Evolutionary conservation across 35 echinoderm and acorn worm genomes (phyloP).

Genomic region (Amphiura filiformis): DNA sequence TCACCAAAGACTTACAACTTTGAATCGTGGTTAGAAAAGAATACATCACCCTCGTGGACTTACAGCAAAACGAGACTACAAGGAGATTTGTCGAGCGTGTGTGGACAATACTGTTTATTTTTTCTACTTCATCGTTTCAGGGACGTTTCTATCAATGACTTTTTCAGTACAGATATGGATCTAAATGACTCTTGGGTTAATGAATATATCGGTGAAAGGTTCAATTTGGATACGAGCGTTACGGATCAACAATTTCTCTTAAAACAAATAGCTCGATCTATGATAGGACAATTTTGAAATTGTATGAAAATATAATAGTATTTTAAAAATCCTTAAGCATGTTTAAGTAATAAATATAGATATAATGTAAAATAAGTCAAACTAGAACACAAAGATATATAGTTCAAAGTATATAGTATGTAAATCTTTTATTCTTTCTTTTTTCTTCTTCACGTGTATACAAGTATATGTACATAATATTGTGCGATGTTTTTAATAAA

Average conservation of each 20-base stretch:
- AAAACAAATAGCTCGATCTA: not conserved
- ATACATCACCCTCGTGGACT: no score
- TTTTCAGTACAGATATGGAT: not conserved
- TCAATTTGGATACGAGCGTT: not conserved
- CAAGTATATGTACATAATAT: no score
- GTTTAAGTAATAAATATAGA: no score
- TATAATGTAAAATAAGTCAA: no score
- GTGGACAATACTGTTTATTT: conserved; percentile 52
- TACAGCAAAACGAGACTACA: not conserved
- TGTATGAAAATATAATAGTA: no score
- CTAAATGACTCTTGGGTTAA: conserved; percentile 14
- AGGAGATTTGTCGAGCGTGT: conserved; percentile 25
- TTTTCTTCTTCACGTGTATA: no score
- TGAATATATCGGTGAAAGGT: not conserved
- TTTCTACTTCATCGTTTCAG: conserved; percentile 20
- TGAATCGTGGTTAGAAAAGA: not conserved
- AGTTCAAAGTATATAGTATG: no score
- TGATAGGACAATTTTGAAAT: not conserved
- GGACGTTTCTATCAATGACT: not conserved
- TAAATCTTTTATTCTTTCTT: no score
- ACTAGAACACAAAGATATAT: no score
- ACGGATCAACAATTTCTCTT: not conserved
- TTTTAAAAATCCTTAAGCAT: no score
- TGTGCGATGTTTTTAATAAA: no score
- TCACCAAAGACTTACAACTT: not conserved